A percentile compares a stretch with the other conserved stretches of the same genome.
Evolutionary conservation across 2,797 vertebrate species (phyloP).

Genomic region (Selene dorsalis): DNA sequence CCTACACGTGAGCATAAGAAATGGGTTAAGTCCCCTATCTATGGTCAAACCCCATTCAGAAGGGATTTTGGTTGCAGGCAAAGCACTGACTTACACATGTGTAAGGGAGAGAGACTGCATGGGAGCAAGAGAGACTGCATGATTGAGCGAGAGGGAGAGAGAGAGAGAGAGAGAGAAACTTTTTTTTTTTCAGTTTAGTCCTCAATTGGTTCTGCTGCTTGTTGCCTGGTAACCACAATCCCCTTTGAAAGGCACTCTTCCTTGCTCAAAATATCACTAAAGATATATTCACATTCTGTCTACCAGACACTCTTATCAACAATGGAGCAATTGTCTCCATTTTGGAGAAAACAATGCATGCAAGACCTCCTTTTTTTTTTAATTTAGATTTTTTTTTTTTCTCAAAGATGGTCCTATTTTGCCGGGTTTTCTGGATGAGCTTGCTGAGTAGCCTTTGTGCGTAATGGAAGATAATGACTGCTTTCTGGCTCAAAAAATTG

Average conservation of each 20-base stretch:
- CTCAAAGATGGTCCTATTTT: constrained; percentile 37
- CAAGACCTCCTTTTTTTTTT: constrained; percentile 34
- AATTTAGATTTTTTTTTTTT: constrained; percentile 3
- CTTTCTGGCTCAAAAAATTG: constrained; percentile 59
- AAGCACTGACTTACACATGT: constrained; percentile 69
- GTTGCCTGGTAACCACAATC: constrained; percentile 87
- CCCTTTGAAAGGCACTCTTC: constrained; percentile 81
- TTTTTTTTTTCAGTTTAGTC: constrained; percentile 72
- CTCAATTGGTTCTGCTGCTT: constrained; percentile 84
- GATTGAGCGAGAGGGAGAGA: constrained; percentile 49
- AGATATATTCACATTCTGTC: constrained; percentile 80
- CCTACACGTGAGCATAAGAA: constrained; percentile 63
- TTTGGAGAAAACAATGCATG: constrained; percentile 68
- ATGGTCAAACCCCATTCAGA: constrained; percentile 67
- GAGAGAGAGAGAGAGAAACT: constrained; percentile 55
- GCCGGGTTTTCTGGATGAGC: constrained; percentile 34
- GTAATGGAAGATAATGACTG: constrained; percentile 66
- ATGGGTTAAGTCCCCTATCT: constrained; percentile 65
- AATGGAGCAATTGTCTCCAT: constrained; percentile 72
- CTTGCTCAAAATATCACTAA: constrained; percentile 82
- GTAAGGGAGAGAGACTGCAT: constrained; percentile 37
- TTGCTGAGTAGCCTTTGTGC: constrained; percentile 52
- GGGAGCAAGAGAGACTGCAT: constrained; percentile 47
- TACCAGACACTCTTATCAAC: constrained; percentile 76
- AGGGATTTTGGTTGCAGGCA: constrained; percentile 70